Conservation (phyloP, 64 coral and sea anemone genomes). For the Cladopsammia gracilis region DNA sequence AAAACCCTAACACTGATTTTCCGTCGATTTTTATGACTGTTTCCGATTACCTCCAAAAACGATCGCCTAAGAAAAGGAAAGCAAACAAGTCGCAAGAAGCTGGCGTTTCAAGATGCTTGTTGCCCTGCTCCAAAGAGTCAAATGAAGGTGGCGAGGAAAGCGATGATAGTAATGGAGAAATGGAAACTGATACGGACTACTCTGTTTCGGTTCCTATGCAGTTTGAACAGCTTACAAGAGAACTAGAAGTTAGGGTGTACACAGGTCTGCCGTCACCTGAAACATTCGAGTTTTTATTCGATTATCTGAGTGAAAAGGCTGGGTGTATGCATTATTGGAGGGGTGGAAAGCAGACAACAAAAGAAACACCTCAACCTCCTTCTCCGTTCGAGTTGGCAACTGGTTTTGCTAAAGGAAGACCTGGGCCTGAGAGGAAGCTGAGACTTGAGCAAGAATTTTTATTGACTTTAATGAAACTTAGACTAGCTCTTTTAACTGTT, state of each 20-base stretch:
- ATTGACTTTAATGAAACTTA: conserved; percentile 73
- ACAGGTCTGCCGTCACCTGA: conserved; percentile 75
- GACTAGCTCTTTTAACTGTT: conserved; percentile 29
- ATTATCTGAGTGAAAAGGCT: conserved; percentile 56
- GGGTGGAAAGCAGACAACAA: conserved; percentile 65
- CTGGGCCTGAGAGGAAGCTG: conserved; percentile 64
- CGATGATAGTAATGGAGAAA: conserved; percentile 27
- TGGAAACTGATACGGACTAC: conserved; percentile 38
- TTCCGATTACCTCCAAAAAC: conserved; percentile 21
- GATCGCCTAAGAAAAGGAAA: conserved; percentile 41
- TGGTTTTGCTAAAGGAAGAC: conserved; percentile 1
- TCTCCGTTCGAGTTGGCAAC: not conserved
- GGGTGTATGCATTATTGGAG: conserved; percentile 80
- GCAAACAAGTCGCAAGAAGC: conserved; percentile 30
- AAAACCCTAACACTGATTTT: no score
- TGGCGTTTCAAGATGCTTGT: no score
- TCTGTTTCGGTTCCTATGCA: conserved; percentile 69
- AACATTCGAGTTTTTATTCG: conserved; percentile 64
- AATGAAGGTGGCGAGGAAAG: conserved; percentile 13
- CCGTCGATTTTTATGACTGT: no score
- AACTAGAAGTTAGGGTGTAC: conserved; percentile 44
- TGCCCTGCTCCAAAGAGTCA: conserved; percentile 5
- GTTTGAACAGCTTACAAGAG: conserved; percentile 68
- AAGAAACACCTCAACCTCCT: conserved; percentile 34
- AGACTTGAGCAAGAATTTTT: conserved; percentile 66